A percentile compares a stretch with the other conserved stretches of the same genome.
Evolutionary conservation across 2,888 invertebrate species (phyloP).

Genomic region (Meiosimyza decipiens): DNA sequence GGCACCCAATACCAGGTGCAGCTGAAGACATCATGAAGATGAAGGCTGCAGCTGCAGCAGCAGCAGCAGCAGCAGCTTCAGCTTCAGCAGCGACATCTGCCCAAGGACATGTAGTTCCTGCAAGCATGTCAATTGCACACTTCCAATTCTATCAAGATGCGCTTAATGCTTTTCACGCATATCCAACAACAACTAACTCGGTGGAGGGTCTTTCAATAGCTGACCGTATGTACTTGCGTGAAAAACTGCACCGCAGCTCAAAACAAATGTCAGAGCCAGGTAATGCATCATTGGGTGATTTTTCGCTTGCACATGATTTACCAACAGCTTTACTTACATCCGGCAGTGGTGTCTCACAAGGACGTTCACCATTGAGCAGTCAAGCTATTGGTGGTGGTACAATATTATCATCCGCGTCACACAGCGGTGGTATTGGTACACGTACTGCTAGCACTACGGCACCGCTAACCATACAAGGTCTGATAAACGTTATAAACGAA

Average conservation of each 20-base stretch:
- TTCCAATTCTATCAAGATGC: slow-evolving; percentile 63
- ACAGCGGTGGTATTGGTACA: background rate
- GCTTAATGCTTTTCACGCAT: slow-evolving; percentile 53
- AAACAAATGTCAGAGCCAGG: slow-evolving; percentile 57
- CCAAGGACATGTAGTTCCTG: slow-evolving; percentile 46
- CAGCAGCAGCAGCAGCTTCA: no score
- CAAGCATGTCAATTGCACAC: slow-evolving; percentile 59
- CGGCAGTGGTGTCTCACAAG: slow-evolving; percentile 25
- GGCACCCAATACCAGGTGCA: slow-evolving; percentile 52
- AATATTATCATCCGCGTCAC: slow-evolving; percentile 25
- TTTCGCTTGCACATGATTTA: slow-evolving; percentile 18
- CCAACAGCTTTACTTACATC: background rate
- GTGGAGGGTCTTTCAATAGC: slow-evolving; percentile 57
- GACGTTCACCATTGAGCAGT: slow-evolving; percentile 13
- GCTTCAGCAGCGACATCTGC: background rate
- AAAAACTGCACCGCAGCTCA: slow-evolving; percentile 56
- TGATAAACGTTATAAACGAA: slow-evolving; percentile 58
- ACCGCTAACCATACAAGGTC: slow-evolving; percentile 58
- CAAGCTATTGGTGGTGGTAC: slow-evolving; percentile 40
- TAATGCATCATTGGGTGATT: slow-evolving; percentile 47
- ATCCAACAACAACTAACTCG: slow-evolving; percentile 46
- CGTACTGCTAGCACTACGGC: slow-evolving; percentile 47
- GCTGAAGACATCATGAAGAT: slow-evolving; percentile 42
- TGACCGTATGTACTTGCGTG: slow-evolving; percentile 56
- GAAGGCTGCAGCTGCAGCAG: slow-evolving; percentile 41